phyloP scores from a whole-genome alignment of 2,797 vertebrate species.

The Poliocrania exsul region DNA sequence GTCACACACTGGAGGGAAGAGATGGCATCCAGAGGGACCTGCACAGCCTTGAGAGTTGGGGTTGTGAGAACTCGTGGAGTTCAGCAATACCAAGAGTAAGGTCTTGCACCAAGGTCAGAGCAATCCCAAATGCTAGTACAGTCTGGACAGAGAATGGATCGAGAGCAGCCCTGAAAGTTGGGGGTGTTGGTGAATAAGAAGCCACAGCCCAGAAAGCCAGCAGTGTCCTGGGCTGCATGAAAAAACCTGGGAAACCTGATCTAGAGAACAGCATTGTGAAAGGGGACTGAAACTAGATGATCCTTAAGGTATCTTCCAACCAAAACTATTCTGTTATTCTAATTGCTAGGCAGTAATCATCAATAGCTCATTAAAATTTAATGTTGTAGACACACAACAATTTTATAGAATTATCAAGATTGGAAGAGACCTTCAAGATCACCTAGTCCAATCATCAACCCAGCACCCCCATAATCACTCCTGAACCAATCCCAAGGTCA shows the following conservation, averaged over 20 bases:
- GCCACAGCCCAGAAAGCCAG: not conserved
- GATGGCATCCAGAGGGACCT: not conserved
- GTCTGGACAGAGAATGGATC: not conserved
- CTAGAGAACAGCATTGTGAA: not conserved
- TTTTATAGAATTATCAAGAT: too few species aligned
- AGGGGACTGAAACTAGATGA: not conserved
- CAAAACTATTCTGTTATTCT: not conserved
- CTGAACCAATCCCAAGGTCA: too few species aligned
- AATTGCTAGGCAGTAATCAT: not conserved
- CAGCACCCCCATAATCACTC: too few species aligned
- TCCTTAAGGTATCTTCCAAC: not conserved
- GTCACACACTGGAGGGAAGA: not conserved
- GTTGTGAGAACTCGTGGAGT: not conserved
- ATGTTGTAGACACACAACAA: not conserved
- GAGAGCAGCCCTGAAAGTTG: not conserved
- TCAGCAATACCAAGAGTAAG: fast-evolving
- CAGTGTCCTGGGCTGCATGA: fast-evolving
- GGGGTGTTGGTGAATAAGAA: not conserved
- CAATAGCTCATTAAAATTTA: not conserved
- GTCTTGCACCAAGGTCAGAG: not conserved
- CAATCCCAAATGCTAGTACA: not conserved
- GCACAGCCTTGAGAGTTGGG: not conserved
- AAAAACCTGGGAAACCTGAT: not conserved
- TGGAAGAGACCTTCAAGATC: too few species aligned
- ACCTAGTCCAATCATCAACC: too few species aligned